Percentiles rank a stretch among this genome's conserved stretches.
Evolutionary conservation across 2,888 invertebrate species (phyloP).

Genomic region (Celastrina argiolus): DNA sequence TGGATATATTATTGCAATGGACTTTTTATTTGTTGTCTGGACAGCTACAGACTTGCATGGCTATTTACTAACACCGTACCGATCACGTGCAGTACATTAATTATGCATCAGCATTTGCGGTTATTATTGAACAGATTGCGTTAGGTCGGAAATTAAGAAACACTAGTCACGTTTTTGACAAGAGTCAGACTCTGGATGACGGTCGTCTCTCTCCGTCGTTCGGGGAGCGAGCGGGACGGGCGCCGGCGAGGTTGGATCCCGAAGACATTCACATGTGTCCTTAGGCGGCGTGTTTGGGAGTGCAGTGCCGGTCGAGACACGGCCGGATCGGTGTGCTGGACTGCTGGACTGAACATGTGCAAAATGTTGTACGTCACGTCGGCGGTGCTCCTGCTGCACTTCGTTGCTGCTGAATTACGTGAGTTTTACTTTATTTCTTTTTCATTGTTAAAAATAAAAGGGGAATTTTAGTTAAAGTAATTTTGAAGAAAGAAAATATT

Average conservation of each 20-base stretch:
- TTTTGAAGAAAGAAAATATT: too few relatives aligned
- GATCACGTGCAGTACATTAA: conserved; percentile 21
- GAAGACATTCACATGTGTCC: conserved; percentile 52
- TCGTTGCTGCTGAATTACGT: conserved; percentile 66
- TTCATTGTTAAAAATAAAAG: too few relatives aligned
- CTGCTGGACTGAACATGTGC: too few relatives aligned
- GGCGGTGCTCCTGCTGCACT: conserved; percentile 56
- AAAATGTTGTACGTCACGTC: conserved; percentile 58
- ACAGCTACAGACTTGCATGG: not conserved
- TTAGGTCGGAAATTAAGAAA: conserved; percentile 27
- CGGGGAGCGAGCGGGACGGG: conserved; percentile 31
- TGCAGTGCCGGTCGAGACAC: conserved; percentile 66
- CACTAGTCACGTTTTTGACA: conserved; percentile 23
- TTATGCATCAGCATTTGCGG: conserved; percentile 21
- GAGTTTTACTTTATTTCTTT: conserved; percentile 40
- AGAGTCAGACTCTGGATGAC: conserved; percentile 16
- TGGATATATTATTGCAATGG: too few relatives aligned
- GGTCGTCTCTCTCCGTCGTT: conserved; percentile 29
- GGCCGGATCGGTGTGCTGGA: conserved; percentile 50
- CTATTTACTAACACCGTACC: not conserved
- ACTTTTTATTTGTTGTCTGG: too few relatives aligned
- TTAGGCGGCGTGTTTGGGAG: conserved; percentile 36
- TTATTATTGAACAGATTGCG: conserved; percentile 3
- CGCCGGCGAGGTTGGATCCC: conserved; percentile 36
- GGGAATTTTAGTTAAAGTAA: too few relatives aligned